Evolutionary conservation across 2,797 vertebrate species (phyloP).

Genomic region (Thaleichthys pacificus): DNA sequence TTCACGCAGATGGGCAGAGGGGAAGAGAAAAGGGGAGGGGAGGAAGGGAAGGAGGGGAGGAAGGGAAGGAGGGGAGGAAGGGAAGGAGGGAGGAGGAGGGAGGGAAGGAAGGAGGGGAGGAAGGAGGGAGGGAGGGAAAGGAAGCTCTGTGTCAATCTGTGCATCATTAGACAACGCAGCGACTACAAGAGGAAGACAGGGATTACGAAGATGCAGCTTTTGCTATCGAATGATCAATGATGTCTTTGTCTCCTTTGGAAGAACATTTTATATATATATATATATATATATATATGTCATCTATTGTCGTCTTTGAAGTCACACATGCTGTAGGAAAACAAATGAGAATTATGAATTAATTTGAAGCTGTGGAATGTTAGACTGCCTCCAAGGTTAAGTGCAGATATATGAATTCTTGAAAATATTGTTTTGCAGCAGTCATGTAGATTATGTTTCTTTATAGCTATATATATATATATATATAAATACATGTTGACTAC

Average conservation of each 20-base stretch:
- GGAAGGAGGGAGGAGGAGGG: constrained; percentile 52
- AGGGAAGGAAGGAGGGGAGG: not conserved
- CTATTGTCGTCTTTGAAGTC: constrained; percentile 41
- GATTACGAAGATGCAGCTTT: constrained; percentile 68
- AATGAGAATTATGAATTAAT: constrained; percentile 2
- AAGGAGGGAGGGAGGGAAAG: constrained; percentile 26
- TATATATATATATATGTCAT: constrained; percentile 23
- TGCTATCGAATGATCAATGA: constrained; percentile 67
- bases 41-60: constrained; percentile 3
- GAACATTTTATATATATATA: not conserved
- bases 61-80: constrained; percentile 22
- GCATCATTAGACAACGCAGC: constrained; percentile 72
- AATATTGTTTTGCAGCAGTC: not conserved
- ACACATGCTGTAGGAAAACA: constrained; percentile 28
- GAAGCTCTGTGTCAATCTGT: constrained; percentile 72
- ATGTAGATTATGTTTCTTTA: not conserved
- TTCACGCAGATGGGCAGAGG: constrained; percentile 70
- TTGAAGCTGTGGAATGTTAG: constrained; percentile 15
- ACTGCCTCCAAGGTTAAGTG: constrained; percentile 9
- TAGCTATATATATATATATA: too few species aligned
- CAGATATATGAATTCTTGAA: not conserved
- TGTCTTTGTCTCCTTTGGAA: constrained; percentile 58
- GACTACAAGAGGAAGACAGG: constrained; percentile 61
- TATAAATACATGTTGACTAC: not conserved
- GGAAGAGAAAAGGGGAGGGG: constrained; percentile 4